Evolutionary conservation across 2,113 vertebrate genomes (phyloP).

Genomic region (Dissostichus mawsoni): DNA sequence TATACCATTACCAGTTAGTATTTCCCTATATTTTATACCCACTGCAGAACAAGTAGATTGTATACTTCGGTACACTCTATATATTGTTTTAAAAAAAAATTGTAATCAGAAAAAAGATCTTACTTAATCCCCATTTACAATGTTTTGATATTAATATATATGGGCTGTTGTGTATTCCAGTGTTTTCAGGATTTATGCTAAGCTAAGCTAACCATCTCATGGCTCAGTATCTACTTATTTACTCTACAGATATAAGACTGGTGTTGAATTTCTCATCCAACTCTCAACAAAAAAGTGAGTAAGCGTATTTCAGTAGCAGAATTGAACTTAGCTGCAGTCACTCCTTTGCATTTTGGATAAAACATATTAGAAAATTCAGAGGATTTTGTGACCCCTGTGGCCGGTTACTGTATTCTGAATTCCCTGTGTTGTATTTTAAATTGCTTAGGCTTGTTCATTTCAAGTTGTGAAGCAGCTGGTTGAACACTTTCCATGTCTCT

Average conservation of each 20-base stretch:
- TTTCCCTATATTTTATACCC: too few species aligned
- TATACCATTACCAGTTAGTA: too few species aligned
- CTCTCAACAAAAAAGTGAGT: not conserved
- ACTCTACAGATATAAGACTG: not conserved
- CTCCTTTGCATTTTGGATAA: constrained; percentile 25
- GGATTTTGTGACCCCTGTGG: constrained; percentile 26
- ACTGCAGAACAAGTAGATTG: too few species aligned
- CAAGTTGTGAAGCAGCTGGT: constrained; percentile 64
- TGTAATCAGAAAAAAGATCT: too few species aligned
- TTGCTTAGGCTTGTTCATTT: constrained; percentile 63
- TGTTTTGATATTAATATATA: not conserved
- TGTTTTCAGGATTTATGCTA: not conserved
- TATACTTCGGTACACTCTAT: too few species aligned
- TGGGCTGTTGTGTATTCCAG: not conserved
- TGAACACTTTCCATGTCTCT: constrained; percentile 74
- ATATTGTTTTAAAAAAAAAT: too few species aligned
- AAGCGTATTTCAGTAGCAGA: not conserved
- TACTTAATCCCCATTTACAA: too few species aligned
- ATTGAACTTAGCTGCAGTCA: constrained; percentile 1
- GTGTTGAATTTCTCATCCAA: not conserved
- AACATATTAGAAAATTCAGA: constrained; percentile 14
- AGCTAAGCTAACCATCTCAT: not conserved
- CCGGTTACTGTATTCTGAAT: constrained; percentile 50
- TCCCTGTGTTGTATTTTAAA: constrained; percentile 55
- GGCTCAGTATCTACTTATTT: not conserved